These are phyloP conservation scores for Styela plicata DNA, from an alignment of 23 tunicate genomes.

Conservation along the genomic window DNA sequence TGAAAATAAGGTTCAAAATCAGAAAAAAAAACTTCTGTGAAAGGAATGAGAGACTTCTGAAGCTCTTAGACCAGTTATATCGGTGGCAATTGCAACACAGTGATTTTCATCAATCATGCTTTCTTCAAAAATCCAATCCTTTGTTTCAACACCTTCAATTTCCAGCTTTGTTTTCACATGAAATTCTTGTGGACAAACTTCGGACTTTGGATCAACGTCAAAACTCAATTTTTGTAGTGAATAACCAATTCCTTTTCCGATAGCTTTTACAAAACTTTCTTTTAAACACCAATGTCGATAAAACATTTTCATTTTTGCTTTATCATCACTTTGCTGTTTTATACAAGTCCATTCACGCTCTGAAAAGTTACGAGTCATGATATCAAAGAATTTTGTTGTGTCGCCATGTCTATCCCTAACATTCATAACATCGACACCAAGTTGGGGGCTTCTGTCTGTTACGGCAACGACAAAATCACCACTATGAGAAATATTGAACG, in stretches of 20 bases:
- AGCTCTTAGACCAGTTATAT: no score
- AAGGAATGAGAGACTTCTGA: no score
- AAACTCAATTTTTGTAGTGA: conserved; percentile 68
- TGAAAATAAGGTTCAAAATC: conserved; percentile 12
- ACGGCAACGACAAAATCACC: conserved; percentile 83
- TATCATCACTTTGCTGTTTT: neutral
- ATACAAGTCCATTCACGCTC: conserved; percentile 63
- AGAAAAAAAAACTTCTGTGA: neutral
- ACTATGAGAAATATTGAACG: conserved; percentile 66
- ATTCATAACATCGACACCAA: conserved; percentile 93
- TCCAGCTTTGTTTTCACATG: conserved; percentile 29
- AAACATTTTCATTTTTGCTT: conserved; percentile 58
- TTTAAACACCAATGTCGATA: conserved; percentile 93
- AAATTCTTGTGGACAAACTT: neutral
- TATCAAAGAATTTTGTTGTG: conserved; percentile 46
- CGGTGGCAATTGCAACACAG: conserved; percentile 68
- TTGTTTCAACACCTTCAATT: conserved; percentile 2
- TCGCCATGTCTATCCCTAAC: conserved; percentile 63
- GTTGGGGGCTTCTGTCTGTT: conserved; percentile 19
- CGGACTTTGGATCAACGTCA: conserved; percentile 2
- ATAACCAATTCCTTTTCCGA: conserved; percentile 73
- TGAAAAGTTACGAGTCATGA: conserved; percentile 79
- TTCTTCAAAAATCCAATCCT: conserved; percentile 82
- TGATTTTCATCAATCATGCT: conserved; percentile 53
- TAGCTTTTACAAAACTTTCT: conserved; percentile 91